A percentile compares a stretch with the other conserved stretches of the same genome.
Evolutionary conservation across 2,888 invertebrate species (phyloP).

Genomic region (Pollenia angustigena): DNA sequence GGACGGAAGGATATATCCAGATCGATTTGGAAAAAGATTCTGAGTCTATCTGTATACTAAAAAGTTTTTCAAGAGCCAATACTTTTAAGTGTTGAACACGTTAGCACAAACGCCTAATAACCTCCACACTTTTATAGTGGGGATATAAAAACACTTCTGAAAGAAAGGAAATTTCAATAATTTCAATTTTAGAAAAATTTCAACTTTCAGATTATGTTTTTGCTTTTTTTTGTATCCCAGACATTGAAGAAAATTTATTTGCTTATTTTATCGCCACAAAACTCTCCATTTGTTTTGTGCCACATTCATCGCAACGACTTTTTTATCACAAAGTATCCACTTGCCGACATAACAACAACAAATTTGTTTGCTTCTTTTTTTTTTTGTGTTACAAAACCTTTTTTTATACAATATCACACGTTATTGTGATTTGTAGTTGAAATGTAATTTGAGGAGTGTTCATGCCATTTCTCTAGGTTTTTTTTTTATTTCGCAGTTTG

Average conservation of each 20-base stretch:
- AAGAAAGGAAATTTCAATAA: too few relatives aligned
- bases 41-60: too few relatives aligned
- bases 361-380: background rate
- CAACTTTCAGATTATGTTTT: too few relatives aligned
- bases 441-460: constrained; percentile 43
- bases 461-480: background rate
- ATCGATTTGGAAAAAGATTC: too few relatives aligned
- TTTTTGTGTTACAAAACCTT: background rate
- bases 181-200: too few relatives aligned
- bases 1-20: too few relatives aligned
- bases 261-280: background rate
- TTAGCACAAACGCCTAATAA: too few relatives aligned
- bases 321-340: constrained; percentile 6
- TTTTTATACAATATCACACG: constrained; percentile 25
- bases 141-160: too few relatives aligned
- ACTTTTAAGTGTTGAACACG: too few relatives aligned
- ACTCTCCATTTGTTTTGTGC: constrained; percentile 11
- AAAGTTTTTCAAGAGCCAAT: too few relatives aligned
- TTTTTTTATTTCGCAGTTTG: background rate
- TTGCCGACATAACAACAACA: constrained; percentile 16
- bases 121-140: too few relatives aligned
- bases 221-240: background rate
- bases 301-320: background rate
- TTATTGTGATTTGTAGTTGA: constrained; percentile 50
- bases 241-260: background rate